Conservation (phyloP, 2,888 invertebrate genomes). For the Drosophila helvetica region DNA sequence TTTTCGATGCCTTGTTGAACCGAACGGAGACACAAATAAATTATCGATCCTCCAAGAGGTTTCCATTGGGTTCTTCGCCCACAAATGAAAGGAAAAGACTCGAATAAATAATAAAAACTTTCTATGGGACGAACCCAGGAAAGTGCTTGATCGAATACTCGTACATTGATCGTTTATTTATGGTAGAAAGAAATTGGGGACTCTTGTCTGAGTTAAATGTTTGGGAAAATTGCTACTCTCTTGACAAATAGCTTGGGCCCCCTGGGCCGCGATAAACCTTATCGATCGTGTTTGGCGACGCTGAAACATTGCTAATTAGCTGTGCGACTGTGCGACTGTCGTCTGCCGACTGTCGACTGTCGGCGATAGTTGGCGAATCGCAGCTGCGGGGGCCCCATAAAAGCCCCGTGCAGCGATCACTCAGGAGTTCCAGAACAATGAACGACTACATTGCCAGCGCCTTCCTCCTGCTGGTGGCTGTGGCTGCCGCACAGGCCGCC, state of each 20-base stretch:
- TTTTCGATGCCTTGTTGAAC: too few relatives aligned
- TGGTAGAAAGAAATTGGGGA: neutral
- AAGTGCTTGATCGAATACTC: neutral
- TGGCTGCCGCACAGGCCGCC: conserved; percentile 48
- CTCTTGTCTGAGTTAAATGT: conserved; percentile 11
- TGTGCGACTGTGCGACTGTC: neutral
- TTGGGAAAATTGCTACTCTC: neutral
- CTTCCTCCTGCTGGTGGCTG: conserved; percentile 37
- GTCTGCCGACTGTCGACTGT: too few relatives aligned
- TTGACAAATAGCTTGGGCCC: conserved; percentile 8
- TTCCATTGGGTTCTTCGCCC: too few relatives aligned
- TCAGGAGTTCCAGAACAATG: conserved; percentile 45
- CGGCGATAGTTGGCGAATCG: conserved; percentile 1
- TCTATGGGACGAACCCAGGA: too few relatives aligned
- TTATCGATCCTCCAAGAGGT: too few relatives aligned
- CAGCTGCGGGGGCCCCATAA: conserved; percentile 44
- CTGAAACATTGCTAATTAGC: conserved; percentile 49
- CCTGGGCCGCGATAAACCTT: conserved; percentile 13
- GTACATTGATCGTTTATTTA: neutral
- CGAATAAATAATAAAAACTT: too few relatives aligned
- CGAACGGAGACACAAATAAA: too few relatives aligned
- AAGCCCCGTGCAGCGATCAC: conserved; percentile 17
- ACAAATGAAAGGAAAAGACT: too few relatives aligned
- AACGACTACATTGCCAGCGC: conserved; percentile 39
- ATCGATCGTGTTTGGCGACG: conserved; percentile 31